These are phyloP conservation scores for Brachypteracias leptosomus DNA, from an alignment of 2,113 vertebrate species.

Conservation along the genomic window DNA sequence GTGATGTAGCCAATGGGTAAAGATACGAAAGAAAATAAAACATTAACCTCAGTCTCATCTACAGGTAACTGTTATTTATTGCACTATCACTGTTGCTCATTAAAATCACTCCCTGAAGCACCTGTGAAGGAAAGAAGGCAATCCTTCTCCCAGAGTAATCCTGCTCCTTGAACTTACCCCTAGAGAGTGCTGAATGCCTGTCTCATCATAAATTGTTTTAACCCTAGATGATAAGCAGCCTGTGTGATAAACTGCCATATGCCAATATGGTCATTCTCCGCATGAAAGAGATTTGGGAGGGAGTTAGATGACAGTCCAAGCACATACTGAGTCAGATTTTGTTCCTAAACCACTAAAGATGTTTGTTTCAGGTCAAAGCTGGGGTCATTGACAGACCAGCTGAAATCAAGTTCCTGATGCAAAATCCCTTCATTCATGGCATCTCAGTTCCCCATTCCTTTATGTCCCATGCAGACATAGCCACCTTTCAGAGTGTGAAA, in stretches of 20 bases:
- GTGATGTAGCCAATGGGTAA: not conserved
- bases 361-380: not conserved
- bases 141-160: not conserved
- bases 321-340: not conserved
- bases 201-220: not conserved
- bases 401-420: not conserved
- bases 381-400: not conserved
- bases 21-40: not conserved
- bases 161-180: not conserved
- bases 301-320: not conserved
- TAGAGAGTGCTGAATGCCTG: not conserved
- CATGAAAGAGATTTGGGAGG: not conserved
- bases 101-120: not conserved
- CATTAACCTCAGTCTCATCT: not conserved
- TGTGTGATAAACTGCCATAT: not conserved
- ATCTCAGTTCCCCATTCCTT: not conserved
- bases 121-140: not conserved
- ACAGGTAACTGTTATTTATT: not conserved
- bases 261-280: not conserved
- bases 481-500: not conserved
- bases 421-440: not conserved
- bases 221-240: not conserved
- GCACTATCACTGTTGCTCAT: not conserved
- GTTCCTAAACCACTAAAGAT: not conserved
- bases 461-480: not conserved